Base-by-base conservation (phyloP, 2,888 invertebrate species). In the Synanthedon vespiformis region DNA sequence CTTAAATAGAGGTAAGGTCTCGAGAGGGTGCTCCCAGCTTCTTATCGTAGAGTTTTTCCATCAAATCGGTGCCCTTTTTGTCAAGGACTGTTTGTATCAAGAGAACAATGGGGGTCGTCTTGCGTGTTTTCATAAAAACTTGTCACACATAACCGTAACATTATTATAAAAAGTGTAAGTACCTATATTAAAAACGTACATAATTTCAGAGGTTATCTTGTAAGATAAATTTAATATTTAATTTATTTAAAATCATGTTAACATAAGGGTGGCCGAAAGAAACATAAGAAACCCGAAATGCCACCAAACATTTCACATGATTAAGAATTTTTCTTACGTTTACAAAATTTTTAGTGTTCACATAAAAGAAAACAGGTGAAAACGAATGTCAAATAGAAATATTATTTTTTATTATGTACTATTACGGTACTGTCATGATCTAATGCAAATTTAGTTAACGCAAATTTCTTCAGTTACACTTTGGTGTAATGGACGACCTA, bases 1-100 rank as follows among this genome's bases (percentile, higher is more conserved):
- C 48, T 48, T 51, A 53, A 34, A 47, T 54, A 51, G 58, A 58
- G 61, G 54, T 59, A 53, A 51, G 53, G 62, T 68, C 77, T 69
- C 77, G 41, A 47, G 76, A 67, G 80, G 53, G 61, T 61, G 61
- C 63, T 76, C 72, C 72, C 72, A 71, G 74, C 73, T 74, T 72
- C 76, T 79, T 74, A 78, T 79, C 77, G 70, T 70, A 64, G 68
- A 68, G 77, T 79, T 79, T 80, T 79, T 76, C 76, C 78, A 79
- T 80, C 77, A 80, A 80, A 79, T 77, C 74, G 74, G 69, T 72
- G 75, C 68, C 75, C 69, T 76, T 77, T 77, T 74, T 72, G 70
- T 71, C 65, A 63, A 62, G 55, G 55, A 64, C 66, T 67, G 68
- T 71, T 73, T 71, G 68, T 62, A 68, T 70, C 48, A 16, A 53